Evolutionary conservation across 1,140 invertebrate species (phyloP).

Genomic region (Drosophila littoralis): DNA sequence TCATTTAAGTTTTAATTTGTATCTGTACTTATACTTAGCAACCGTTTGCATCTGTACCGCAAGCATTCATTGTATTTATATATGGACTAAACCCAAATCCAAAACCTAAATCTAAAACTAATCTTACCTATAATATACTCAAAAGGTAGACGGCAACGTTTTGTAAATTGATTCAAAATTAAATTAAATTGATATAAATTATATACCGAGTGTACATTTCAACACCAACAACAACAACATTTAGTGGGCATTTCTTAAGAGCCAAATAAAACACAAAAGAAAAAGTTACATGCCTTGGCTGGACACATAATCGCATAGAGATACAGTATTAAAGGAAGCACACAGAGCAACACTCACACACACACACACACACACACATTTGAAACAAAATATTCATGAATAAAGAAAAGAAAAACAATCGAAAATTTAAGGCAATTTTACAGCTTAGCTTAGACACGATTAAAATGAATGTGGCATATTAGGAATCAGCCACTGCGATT

Average conservation of each 20-base stretch:
- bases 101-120: slow-evolving; percentile 31
- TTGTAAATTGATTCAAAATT: slow-evolving; percentile 64
- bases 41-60: slow-evolving; percentile 16
- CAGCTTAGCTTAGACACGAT: slow-evolving; percentile 43
- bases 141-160: slow-evolving; percentile 37
- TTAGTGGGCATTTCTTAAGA: slow-evolving; percentile 28
- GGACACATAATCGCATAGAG: slow-evolving; percentile 9
- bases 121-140: slow-evolving; percentile 61
- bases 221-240: slow-evolving; percentile 50
- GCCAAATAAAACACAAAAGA: slow-evolving; percentile 12
- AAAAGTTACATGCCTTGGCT: neutral
- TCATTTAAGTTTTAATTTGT: slow-evolving; percentile 78
- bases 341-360: slow-evolving; percentile 1
- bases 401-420: slow-evolving; percentile 22
- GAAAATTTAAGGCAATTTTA: slow-evolving; percentile 44
- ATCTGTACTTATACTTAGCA: slow-evolving; percentile 70
- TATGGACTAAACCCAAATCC: slow-evolving; percentile 37
- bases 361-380: slow-evolving; percentile 16
- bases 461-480: slow-evolving; percentile 43
- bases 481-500: slow-evolving; percentile 12
- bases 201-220: slow-evolving; percentile 67
- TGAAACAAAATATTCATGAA: slow-evolving; percentile 18
- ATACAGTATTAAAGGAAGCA: slow-evolving; percentile 44
- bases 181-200: slow-evolving; percentile 69
- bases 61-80: slow-evolving; percentile 46